These are phyloP conservation scores for Python bivittatus DNA, from an alignment of 2,113 vertebrate species.

Conservation along the genomic window DNA sequence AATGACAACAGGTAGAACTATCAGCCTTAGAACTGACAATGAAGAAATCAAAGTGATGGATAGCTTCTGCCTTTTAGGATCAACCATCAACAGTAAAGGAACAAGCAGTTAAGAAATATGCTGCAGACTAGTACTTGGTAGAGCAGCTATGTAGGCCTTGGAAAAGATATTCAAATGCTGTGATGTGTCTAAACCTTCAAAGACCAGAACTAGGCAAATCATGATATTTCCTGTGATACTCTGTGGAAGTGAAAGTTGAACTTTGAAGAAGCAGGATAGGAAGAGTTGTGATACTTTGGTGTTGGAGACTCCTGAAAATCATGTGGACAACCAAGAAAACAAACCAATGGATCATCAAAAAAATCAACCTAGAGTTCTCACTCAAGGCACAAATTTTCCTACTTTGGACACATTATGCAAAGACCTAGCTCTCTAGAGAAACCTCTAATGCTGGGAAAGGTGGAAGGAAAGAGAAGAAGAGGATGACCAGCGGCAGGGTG, in stretches of 20 bases:
- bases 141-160: not conserved
- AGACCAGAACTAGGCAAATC: not conserved
- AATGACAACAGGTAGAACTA: not conserved
- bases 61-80: too few species aligned
- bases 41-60: not conserved
- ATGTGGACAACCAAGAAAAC: not conserved
- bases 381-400: not conserved
- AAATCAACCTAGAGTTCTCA: not conserved
- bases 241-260: not conserved
- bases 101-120: not conserved
- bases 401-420: not conserved
- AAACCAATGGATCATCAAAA: not conserved
- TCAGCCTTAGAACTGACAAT: not conserved
- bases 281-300: not conserved
- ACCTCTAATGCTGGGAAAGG: not conserved
- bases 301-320: not conserved
- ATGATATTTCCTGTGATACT: not conserved
- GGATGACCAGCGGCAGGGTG: not conserved
- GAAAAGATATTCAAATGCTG: not conserved
- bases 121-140: not conserved
- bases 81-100: too few species aligned
- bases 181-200: not conserved
- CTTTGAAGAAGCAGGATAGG: not conserved
- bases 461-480: not conserved
- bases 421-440: not conserved